These are phyloP conservation scores for Scaeva pyrastri DNA, from an alignment of 2,888 invertebrate species.

Conservation along the genomic window DNA sequence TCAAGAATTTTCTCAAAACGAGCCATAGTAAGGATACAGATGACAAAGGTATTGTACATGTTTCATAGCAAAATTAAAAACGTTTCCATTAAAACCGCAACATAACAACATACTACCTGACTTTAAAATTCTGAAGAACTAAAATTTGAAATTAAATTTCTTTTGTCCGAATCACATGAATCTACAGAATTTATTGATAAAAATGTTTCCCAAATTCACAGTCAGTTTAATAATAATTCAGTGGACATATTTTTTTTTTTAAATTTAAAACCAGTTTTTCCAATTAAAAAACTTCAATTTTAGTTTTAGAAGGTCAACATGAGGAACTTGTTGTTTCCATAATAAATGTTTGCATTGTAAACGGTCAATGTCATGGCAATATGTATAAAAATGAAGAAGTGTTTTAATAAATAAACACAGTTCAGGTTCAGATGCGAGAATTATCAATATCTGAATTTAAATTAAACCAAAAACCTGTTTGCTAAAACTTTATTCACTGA, in stretches of 20 bases:
- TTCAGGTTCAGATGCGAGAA: not conserved
- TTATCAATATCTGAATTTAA: conserved; percentile 1
- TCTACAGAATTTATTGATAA: no score
- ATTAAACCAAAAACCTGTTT: conserved; percentile 9
- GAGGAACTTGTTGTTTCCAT: no score
- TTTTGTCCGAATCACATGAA: not conserved
- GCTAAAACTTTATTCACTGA: not conserved
- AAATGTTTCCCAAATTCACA: no score
- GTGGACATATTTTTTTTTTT: no score
- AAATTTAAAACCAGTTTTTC: not conserved
- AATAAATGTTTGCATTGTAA: not conserved
- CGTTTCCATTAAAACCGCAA: not conserved
- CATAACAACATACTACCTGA: not conserved
- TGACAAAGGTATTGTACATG: not conserved
- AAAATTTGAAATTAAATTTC: not conserved
- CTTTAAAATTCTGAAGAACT: not conserved
- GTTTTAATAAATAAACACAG: not conserved
- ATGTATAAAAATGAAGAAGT: not conserved
- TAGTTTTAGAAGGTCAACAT: not conserved
- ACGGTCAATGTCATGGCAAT: conserved; percentile 11
- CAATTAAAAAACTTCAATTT: not conserved
- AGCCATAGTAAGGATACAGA: not conserved
- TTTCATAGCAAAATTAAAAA: not conserved
- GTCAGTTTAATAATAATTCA: no score
- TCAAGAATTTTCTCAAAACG: not conserved